A percentile compares a stretch with the other conserved stretches of the same genome.
phyloP scores from a whole-genome alignment of 53 echinoderm and acorn worm species.

The Holothuria leucospilota region DNA sequence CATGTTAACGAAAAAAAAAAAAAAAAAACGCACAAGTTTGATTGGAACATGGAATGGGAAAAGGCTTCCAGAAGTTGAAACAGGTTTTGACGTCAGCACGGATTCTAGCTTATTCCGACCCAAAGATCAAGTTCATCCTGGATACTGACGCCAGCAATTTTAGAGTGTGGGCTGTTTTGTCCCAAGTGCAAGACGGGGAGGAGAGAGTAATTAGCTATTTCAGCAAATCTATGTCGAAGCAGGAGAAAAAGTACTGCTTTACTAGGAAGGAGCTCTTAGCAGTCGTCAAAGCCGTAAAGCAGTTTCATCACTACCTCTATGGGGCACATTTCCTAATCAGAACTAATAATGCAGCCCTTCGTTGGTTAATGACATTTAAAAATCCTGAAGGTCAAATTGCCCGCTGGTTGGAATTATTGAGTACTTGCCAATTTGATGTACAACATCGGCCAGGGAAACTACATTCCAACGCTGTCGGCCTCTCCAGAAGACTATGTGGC shows the following conservation, averaged over 20 bases:
- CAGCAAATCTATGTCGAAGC: slow-evolving; percentile 48
- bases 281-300: slow-evolving; percentile 45
- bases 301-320: slow-evolving; percentile 56
- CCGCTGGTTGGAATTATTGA: slow-evolving; percentile 41
- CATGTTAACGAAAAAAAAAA: slow-evolving; percentile 58
- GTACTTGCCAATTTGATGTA: slow-evolving; percentile 39
- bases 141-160: no score
- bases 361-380: slow-evolving; percentile 52
- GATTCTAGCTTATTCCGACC: slow-evolving; percentile 55
- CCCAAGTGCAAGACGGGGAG: slow-evolving; percentile 56
- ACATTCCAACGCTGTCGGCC: slow-evolving; percentile 28
- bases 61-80: slow-evolving; percentile 62
- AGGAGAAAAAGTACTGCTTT: slow-evolving; percentile 48
- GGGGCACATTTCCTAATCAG: neutral
- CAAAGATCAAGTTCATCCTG: slow-evolving; percentile 25
- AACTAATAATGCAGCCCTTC: slow-evolving; percentile 47
- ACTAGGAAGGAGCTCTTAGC: slow-evolving; percentile 43
- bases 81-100: slow-evolving; percentile 52
- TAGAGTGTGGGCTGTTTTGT: slow-evolving; percentile 60
- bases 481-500: slow-evolving; percentile 40
- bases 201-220: slow-evolving; percentile 62
- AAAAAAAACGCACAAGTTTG: slow-evolving; percentile 31
- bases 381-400: slow-evolving; percentile 54
- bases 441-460: slow-evolving; percentile 30
- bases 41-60: slow-evolving; percentile 56